These are phyloP conservation scores for Haliclona indistincta DNA, from an alignment of 37 sponge, comb jelly and placozoan genomes.

Conservation along the genomic window DNA sequence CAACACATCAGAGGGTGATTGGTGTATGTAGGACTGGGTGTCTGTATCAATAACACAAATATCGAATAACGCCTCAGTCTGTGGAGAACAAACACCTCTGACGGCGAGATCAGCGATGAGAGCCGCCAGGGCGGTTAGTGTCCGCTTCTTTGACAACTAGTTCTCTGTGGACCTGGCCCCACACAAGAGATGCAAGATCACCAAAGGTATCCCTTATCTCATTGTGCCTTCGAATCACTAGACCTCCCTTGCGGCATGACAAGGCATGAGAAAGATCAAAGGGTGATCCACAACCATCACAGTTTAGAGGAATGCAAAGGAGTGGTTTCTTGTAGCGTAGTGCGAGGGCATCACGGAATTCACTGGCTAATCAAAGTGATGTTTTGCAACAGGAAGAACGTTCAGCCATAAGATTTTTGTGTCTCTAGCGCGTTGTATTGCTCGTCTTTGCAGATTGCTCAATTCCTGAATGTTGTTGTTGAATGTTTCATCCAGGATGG, in stretches of 20 bases:
- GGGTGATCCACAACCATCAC: conserved; percentile 48
- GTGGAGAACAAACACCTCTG: conserved; percentile 43
- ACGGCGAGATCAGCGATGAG: conserved; percentile 37
- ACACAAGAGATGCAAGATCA: conserved; percentile 42
- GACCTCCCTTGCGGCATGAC: conserved; percentile 27
- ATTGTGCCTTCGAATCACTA: conserved; percentile 46
- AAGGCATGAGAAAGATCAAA: conserved; percentile 43
- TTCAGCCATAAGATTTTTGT: conserved; percentile 11
- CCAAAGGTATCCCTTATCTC: conserved; percentile 44
- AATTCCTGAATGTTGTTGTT: neutral
- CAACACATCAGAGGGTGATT: conserved; percentile 18
- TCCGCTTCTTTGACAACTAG: conserved; percentile 36
- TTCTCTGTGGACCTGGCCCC: conserved; percentile 25
- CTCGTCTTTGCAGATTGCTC: neutral
- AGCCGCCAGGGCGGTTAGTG: neutral
- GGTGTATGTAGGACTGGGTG: conserved; percentile 16
- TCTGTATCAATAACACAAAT: conserved; percentile 60
- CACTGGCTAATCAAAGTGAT: conserved; percentile 38
- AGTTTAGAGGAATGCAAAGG: conserved; percentile 11
- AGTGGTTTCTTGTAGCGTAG: conserved; percentile 17
- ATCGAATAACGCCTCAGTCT: conserved; percentile 55
- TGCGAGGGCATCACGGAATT: conserved; percentile 52
- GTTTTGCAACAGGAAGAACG: conserved; percentile 17
- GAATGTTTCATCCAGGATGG: neutral
- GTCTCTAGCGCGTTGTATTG: neutral